Conservation (phyloP, 2,113 vertebrate species). For the Microtus montanus region DNA sequence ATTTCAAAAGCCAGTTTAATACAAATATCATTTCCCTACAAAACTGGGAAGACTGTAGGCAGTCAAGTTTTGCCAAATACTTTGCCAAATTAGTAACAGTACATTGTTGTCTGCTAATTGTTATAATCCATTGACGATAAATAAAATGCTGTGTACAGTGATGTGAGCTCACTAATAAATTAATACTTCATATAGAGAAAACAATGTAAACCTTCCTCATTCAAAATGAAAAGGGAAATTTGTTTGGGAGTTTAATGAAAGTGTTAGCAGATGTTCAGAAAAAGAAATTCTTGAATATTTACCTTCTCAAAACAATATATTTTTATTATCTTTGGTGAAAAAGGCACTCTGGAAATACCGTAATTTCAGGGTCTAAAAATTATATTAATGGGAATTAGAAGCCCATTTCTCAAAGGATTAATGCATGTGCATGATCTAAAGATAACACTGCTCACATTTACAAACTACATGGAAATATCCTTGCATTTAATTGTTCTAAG, state of each 20-base stretch:
- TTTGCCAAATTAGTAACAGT: slow-evolving; percentile 44
- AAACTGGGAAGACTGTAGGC: slow-evolving; percentile 26
- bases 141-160: slow-evolving; percentile 8
- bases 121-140: slow-evolving; percentile 16
- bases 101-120: slow-evolving; percentile 45
- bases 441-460: neutral
- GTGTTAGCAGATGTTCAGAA: slow-evolving; percentile 30
- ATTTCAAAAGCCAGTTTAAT: slow-evolving; percentile 9
- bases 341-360: neutral
- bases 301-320: slow-evolving; percentile 30
- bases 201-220: slow-evolving; percentile 23
- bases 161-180: slow-evolving; percentile 27
- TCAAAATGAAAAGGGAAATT: slow-evolving; percentile 43
- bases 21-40: neutral
- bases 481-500: neutral
- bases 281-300: slow-evolving; percentile 43
- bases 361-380: slow-evolving; percentile 12
- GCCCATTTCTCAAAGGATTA: neutral
- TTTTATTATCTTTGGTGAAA: neutral
- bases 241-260: neutral
- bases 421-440: neutral
- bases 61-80: neutral
- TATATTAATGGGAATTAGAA: neutral
- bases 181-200: slow-evolving; percentile 7
- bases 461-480: neutral